Percentiles rank a stretch among this genome's conserved stretches.
Evolutionary conservation across 2,113 vertebrate species (phyloP).

Genomic region (Cairina moschata): DNA sequence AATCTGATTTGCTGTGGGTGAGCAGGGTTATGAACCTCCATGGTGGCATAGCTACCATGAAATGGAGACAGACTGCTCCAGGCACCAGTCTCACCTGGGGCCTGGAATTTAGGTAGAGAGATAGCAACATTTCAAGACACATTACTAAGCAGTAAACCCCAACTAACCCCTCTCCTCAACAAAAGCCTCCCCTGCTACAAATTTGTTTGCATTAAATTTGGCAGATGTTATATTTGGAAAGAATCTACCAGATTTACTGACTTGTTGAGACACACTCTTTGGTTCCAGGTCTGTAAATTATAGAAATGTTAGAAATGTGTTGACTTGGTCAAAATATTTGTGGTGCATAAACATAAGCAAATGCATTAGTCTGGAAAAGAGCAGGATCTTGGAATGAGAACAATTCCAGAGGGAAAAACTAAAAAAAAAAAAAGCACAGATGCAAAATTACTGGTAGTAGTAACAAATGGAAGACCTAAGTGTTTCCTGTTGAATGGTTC

Average conservation of each 20-base stretch:
- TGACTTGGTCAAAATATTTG: neutral
- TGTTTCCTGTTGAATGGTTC: neutral
- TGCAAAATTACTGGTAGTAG: neutral
- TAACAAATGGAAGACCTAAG: neutral
- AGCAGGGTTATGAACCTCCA: neutral
- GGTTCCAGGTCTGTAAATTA: neutral
- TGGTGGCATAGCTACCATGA: fast-evolving
- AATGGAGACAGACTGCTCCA: neutral
- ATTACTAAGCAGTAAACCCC: neutral
- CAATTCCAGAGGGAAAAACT: neutral
- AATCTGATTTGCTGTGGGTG: neutral
- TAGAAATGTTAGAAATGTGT: neutral
- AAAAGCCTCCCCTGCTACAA: neutral
- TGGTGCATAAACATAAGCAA: neutral
- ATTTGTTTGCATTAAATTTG: neutral
- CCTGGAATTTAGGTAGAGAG: neutral
- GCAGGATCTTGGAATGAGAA: neutral
- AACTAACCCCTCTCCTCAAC: neutral
- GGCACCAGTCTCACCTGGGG: neutral
- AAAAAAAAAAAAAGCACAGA: neutral
- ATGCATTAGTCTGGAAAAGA: neutral
- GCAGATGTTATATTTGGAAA: neutral
- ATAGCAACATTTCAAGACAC: neutral
- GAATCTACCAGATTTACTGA: neutral
- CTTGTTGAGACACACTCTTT: neutral